Conservation (phyloP, 2,113 vertebrate genomes). For the Falco punctatus region DNA sequence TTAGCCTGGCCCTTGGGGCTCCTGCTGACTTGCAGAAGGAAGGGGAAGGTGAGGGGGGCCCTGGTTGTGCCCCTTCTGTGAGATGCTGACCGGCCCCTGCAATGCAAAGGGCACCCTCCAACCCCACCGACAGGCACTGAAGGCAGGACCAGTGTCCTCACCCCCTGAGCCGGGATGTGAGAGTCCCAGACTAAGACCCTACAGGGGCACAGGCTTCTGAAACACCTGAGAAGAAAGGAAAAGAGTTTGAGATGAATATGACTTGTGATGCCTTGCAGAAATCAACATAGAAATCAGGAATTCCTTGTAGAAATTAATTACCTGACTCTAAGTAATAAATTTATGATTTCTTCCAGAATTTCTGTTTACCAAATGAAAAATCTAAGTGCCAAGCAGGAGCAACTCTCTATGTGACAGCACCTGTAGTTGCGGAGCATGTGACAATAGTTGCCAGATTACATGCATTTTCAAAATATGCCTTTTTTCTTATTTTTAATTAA, state of each 20-base stretch:
- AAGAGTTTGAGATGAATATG: background rate
- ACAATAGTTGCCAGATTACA: background rate
- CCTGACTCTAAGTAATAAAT: background rate
- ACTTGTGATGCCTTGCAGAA: background rate
- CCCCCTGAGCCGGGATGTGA: fast-evolving
- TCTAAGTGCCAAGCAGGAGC: background rate
- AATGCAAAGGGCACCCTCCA: background rate
- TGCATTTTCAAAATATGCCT: background rate
- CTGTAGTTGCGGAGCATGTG: background rate
- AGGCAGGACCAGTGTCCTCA: fast-evolving
- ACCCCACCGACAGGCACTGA: fast-evolving
- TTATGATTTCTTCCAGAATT: background rate
- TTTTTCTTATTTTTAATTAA: background rate
- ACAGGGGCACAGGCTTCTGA: background rate
- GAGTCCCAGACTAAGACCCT: background rate
- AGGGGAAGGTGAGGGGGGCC: background rate
- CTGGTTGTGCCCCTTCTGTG: background rate
- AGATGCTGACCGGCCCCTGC: fast-evolving
- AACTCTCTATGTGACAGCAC: background rate
- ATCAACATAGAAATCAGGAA: background rate
- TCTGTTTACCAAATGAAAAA: background rate
- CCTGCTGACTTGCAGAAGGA: background rate
- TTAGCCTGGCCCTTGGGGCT: background rate
- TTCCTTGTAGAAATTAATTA: background rate
- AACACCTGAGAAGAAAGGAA: background rate